Base-by-base conservation (phyloP, 2,113 vertebrate species). In the Colinus virginianus region DNA sequence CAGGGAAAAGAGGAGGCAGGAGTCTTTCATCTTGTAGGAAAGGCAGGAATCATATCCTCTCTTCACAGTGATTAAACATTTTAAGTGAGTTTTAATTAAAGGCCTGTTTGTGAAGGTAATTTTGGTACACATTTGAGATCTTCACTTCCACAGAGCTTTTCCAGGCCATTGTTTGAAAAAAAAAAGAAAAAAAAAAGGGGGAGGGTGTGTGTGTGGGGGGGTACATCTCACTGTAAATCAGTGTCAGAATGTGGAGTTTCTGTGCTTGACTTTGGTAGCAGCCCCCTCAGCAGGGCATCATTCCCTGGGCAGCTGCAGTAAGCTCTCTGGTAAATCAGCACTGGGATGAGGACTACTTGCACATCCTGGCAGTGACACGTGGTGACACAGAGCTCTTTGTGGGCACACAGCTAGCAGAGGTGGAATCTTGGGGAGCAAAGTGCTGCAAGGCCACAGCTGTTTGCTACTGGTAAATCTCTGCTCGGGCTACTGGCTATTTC, bases 91-190 rank as follows among this genome's bases (percentile, higher is more conserved):
- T 89, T 80, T 61, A 67, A 43, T 90, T 85, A 45, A 51, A 64
- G 43, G 36, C 23, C 2, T 74, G 6, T 55, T 80, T 78, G 13
- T 62, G 18, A 40, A 22, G 19, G 7, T 64, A 56, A 88, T 69
- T 97, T 97, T 97, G 97, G 95, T 96, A 96, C 30, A 82, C 93
- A 95, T 79, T 97, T 97, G 97, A 94, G 48, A 66, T 87, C 48
- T 85, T 86, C 25, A 6, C 8, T 84, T 11, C 56, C 5, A 1
- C 36, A 32, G 36, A 63, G 40, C 26, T 55, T 40, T 68, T 87
- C 34, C 43, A 34, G 30, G 38, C 32, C 7, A 2, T 72, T 22
- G 7, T 46, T 75, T 74, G 3, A 67, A 88, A 84, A 87, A 97
- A 46, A 45, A 96, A 87, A 87, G 97, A 96, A 4, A 40, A 40